Evolutionary conservation across 2,113 vertebrate species (phyloP), one percentile per base, ranked within the genome.

Genomic region (Elephantulus edwardii): DNA sequence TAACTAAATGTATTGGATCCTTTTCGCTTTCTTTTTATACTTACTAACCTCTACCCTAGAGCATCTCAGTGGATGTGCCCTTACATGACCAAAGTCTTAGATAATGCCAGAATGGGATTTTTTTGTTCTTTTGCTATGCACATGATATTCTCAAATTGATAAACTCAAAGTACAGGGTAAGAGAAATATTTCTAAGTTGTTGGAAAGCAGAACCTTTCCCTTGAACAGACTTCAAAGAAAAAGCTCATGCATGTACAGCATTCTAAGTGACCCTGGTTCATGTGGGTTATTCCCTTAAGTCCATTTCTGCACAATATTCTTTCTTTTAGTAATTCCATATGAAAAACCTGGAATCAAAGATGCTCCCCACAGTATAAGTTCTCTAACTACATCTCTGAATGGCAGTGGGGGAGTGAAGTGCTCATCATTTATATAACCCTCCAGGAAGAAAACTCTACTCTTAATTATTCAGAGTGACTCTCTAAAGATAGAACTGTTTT

Each of bases 151-250:
- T 54, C 33, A 92, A 91, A 86, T 92, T 74, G 80, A 94, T 74
- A 77, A 94, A 89, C 60, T 86, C 58, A 75, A 58, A 86, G 48
- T 54, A 68, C 38, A 19, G 20, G 72, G 38, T 26, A 35, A 16
- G 12, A 91, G 72, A 89, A 48, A 77, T 64, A 72, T 42, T 28
- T 50, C 14, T 78, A 40, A 54, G 42, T 72, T 85, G 64, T 64
- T 85, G 24, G 52, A 50, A 89, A 88, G 71, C 66, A 72, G 83
- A 82, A 42, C 30, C n/a, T 72, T 75, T 86, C 83, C 68, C 75
- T 81, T 78, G 68, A 93, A 88, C 42, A 40, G 76, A 95, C 77
- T 92, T 96, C 91, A 95, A 86, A 95, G 80, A 46, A 28, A 85
- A 94, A 46, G 12, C 24, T 46, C 19, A 11, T 14, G 24, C 35